Percentiles rank a stretch among this genome's conserved stretches.
Conservation (phyloP, 2,113 vertebrate genomes). For the Columba livia region DNA sequence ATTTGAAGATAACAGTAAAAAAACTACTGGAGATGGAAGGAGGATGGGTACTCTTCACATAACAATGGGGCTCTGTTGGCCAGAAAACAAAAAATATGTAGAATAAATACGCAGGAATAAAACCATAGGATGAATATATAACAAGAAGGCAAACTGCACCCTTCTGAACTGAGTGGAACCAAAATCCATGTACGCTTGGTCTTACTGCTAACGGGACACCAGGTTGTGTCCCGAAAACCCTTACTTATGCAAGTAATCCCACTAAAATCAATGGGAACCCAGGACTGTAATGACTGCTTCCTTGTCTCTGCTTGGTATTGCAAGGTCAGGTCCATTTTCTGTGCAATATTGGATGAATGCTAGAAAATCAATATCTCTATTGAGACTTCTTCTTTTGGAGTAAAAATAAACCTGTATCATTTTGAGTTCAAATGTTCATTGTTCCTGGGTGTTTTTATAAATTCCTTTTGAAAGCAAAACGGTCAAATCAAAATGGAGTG, state of each 20-base stretch:
- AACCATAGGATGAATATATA: neutral
- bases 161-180: neutral
- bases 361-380: slow-evolving; percentile 71
- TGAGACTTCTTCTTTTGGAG: slow-evolving; percentile 53
- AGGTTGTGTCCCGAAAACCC: neutral
- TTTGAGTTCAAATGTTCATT: slow-evolving; percentile 76
- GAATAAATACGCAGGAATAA: neutral
- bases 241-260: slow-evolving; percentile 58
- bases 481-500: slow-evolving; percentile 69
- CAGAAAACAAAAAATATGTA: neutral
- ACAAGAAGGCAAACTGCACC: neutral
- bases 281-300: slow-evolving; percentile 57
- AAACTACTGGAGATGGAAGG: neutral
- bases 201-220: neutral
- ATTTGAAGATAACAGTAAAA: neutral
- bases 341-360: slow-evolving; percentile 68
- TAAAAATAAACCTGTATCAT: slow-evolving; percentile 67
- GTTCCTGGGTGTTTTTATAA: slow-evolving; percentile 73
- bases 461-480: slow-evolving; percentile 76
- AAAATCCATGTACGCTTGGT: accelerated
- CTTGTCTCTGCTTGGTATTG: slow-evolving; percentile 51
- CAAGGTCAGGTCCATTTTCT: slow-evolving; percentile 65
- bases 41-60: neutral
- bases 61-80: neutral
- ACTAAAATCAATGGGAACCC: slow-evolving; percentile 48